A percentile compares a stretch with the other conserved stretches of the same genome.
Evolutionary conservation across 2,888 invertebrate genomes (phyloP).

Genomic region (Agrypnus murinus): DNA sequence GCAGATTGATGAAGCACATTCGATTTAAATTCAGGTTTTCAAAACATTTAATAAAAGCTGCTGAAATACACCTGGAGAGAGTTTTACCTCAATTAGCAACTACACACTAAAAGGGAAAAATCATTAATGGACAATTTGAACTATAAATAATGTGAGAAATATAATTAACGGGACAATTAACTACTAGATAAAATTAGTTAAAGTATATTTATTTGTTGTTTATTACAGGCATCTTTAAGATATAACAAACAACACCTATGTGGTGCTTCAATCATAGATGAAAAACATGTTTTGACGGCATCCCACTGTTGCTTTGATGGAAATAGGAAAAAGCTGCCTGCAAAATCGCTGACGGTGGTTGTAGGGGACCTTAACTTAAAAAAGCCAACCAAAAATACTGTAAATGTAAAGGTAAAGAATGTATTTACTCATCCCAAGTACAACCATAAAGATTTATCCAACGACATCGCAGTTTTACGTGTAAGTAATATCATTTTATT

Average conservation of each 20-base stretch:
- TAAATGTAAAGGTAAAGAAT: constrained; percentile 52
- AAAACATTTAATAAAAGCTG: too few relatives aligned
- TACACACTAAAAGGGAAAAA: too few relatives aligned
- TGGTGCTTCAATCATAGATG: constrained; percentile 58
- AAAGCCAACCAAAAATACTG: constrained; percentile 42
- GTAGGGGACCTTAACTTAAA: constrained; percentile 56
- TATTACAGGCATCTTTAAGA: constrained; percentile 49
- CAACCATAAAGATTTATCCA: constrained; percentile 51
- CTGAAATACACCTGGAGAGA: too few relatives aligned
- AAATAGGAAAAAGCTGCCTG: constrained; percentile 56
- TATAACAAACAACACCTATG: constrained; percentile 48
- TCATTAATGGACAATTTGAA: too few relatives aligned
- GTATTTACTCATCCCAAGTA: constrained; percentile 56
- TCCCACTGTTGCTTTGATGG: constrained; percentile 61
- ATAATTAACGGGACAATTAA: too few relatives aligned
- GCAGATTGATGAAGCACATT: too few relatives aligned
- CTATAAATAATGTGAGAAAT: too few relatives aligned
- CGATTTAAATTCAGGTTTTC: too few relatives aligned
- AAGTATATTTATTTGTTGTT: too few relatives aligned
- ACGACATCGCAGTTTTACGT: constrained; percentile 60
- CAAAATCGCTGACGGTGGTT: constrained; percentile 54
- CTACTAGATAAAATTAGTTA: too few relatives aligned
- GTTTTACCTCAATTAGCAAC: too few relatives aligned
- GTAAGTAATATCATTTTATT: constrained; percentile 44
- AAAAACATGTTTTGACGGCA: constrained; percentile 58